Evolutionary conservation across 37 sponge, comb jelly and placozoan species (phyloP).

Genomic region (Hormiphora californensis): DNA sequence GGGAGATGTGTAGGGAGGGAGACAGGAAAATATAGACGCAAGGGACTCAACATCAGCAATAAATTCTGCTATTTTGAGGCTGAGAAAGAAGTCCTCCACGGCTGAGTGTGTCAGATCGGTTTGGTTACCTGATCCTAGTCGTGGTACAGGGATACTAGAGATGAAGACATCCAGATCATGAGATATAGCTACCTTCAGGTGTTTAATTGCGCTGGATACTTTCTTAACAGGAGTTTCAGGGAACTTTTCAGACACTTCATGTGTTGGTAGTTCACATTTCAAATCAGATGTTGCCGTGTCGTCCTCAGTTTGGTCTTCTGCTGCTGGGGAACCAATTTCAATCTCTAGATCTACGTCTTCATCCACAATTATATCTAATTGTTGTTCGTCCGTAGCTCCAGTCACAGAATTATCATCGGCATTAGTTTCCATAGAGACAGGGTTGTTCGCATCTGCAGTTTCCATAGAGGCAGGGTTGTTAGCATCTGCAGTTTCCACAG

Average conservation of each 20-base stretch:
- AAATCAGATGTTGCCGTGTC: too few relatives aligned
- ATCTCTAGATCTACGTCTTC: too few relatives aligned
- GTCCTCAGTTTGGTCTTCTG: too few relatives aligned
- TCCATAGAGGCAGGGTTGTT: too few relatives aligned
- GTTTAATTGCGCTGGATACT: background rate
- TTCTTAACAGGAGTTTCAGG: background rate
- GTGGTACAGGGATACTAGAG: background rate
- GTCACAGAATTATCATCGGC: too few relatives aligned
- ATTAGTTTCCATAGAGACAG: too few relatives aligned
- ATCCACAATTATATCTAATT: too few relatives aligned
- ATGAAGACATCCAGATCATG: constrained; percentile 46
- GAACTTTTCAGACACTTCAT: background rate
- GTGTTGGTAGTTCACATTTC: too few relatives aligned
- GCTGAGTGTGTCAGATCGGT: background rate
- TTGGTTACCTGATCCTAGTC: background rate
- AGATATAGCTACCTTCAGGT: constrained; percentile 30
- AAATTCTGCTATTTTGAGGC: constrained; percentile 18
- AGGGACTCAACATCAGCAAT: constrained; percentile 27
- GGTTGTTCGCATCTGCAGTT: too few relatives aligned
- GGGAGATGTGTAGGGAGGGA: background rate
- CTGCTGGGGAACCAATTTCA: too few relatives aligned
- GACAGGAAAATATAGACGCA: background rate
- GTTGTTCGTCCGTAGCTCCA: too few relatives aligned
- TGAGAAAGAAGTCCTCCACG: background rate
- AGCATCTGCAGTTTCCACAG: too few relatives aligned